Evolutionary conservation across 2,797 vertebrate genomes (phyloP), one percentile per base, ranked within the genome.

Genomic region (Syngnathus acus): DNA sequence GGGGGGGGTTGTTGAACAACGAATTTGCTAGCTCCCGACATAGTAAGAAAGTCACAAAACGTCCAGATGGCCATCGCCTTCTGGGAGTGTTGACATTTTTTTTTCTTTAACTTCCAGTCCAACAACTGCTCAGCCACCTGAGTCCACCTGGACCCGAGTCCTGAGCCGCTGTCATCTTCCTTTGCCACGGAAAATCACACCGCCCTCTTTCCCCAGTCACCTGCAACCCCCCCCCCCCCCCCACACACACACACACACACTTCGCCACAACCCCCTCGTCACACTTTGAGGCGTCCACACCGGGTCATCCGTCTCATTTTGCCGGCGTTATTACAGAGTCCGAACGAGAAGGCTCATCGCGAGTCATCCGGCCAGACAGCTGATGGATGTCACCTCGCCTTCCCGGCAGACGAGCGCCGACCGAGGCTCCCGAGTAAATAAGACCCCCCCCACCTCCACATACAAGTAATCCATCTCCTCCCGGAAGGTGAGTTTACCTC

Each of bases 341-440:
- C 78, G 74, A 87, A 87, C 87, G 86, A 85, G 85, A 82, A 87
- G 82, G 78, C 76, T 85, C 85, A 78, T 88, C 78, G 82, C 76
- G 66, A 7, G 84, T 82, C 85, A 82, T 78, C 75, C 75, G 1
- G 80, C 65, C 81, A 78, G 83, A 83, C 82, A 83, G 78, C 1
- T 87, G 88, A 89, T 86, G 83, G 87, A 87, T 87, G 85, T 84
- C 81, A 78, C 82, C 84, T 84, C 83, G 86, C 85, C 86, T 83
- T 81, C 78, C 76, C 72, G 67, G 73, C 84, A 78, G 81, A 80
- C 82, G 78, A 71, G 83, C 82, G 79, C 78, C 72, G 74, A 76
- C 79, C 83, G 43, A 81, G 65, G 74, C 76, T 69, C 70, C 75
- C 51, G 21, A 83, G 83, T 82, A 81, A 87, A 86, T 80, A 85